Evolutionary conservation across 1,140 invertebrate species (phyloP), one percentile per base, ranked within the genome.

Genomic region (Batillaria attramentaria): DNA sequence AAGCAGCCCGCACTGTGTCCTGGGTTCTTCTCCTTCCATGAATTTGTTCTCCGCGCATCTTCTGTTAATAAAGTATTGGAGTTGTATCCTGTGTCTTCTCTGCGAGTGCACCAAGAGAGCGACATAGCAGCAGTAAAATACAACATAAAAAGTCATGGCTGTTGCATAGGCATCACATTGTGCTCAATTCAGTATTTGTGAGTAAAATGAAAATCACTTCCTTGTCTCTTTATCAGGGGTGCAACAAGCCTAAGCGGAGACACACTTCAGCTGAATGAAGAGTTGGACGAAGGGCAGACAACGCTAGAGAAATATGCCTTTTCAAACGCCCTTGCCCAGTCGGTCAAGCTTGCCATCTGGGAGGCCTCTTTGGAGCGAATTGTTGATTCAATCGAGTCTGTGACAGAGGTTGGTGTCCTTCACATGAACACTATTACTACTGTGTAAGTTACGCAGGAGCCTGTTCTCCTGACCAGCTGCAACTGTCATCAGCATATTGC

Each of bases 331-430:
- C 94, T 99, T 91, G 94, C 95, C 0, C 93, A 97, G 76, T 97
- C 96, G 13, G 97, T 98, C 0, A 97, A 98, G 89, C 91, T 99
- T 65, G 96, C 95, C 0, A 95, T 97, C 77, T 98, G 96, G 96
- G 97, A 99, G 92, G 94, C 95, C 20, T 94, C 94, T 0, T 91
- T 99, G 39, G 95, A 97, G 83, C 92, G 93, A 35, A 96, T 96
- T 87, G 94, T 97, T 41, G 94, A 96, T 46, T 94, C 94, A 13
- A 95, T 98, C 77, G 94, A 96, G 85, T 93, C 93, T 83, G 93
- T 98, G 50, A 95, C 95, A 0, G 94, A 96, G 81, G 93, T 93
- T 88, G 85, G 73, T 81, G 28, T 57, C 70, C 10, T 42, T 3
- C 39, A 42, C n/a, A 10, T 66, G 65, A 16, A 18, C 18, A 66